These are phyloP conservation scores for Sebastes reedi DNA, from an alignment of 2,797 vertebrate genomes.

Conservation along the genomic window DNA sequence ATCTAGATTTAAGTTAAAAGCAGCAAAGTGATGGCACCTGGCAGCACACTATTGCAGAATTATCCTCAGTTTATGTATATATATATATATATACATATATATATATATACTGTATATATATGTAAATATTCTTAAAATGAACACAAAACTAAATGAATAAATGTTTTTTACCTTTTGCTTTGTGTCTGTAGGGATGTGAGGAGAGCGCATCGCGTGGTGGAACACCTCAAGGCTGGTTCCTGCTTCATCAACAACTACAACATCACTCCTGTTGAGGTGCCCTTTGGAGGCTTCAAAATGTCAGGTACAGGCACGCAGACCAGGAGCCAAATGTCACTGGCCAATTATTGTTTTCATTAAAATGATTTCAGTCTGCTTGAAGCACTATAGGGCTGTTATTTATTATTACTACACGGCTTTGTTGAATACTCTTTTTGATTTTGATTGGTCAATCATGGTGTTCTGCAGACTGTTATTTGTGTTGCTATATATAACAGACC, in stretches of 20 bases:
- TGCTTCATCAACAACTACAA: slow-evolving; percentile 99
- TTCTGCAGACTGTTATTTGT: too few species aligned
- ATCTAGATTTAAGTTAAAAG: neutral
- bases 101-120: too few species aligned
- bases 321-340: neutral
- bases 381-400: neutral
- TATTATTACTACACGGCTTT: too few species aligned
- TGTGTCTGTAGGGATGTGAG: slow-evolving; percentile 85
- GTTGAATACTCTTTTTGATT: too few species aligned
- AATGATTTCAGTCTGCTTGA: neutral
- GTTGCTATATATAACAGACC: too few species aligned
- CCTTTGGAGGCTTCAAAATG: slow-evolving; percentile 96
- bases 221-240: slow-evolving; percentile 91
- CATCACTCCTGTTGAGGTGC: slow-evolving; percentile 92
- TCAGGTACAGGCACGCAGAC: slow-evolving; percentile 84
- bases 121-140: neutral
- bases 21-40: neutral
- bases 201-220: slow-evolving; percentile 91
- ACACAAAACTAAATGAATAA: neutral
- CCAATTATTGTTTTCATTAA: neutral
- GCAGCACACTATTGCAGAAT: neutral
- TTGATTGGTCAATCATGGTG: too few species aligned
- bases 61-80: neutral
- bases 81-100: too few species aligned
- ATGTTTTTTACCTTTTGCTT: neutral